Conservation (phyloP, 1,140 invertebrate genomes). For the Coenobita brevimanus region DNA sequence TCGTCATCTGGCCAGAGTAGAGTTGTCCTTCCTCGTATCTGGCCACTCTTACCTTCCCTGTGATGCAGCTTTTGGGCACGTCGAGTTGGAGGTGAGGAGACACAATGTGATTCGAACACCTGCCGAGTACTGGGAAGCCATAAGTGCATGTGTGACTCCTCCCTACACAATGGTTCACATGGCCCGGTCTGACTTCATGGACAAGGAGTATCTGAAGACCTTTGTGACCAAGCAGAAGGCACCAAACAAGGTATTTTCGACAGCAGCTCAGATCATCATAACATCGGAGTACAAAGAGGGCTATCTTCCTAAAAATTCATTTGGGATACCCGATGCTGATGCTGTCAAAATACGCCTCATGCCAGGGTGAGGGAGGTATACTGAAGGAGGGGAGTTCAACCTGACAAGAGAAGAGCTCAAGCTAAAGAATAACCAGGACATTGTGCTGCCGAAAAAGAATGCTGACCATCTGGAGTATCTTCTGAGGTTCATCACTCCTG, state of each 20-base stretch:
- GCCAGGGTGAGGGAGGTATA: neutral
- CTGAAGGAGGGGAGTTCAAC: neutral
- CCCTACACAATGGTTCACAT: neutral
- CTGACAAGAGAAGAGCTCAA: neutral
- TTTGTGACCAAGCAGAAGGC: neutral
- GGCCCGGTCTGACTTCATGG: neutral
- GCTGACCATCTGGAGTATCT: neutral
- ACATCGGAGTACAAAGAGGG: neutral
- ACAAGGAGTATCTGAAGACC: neutral
- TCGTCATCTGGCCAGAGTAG: too few species aligned
- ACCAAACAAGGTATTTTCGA: neutral
- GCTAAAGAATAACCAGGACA: neutral
- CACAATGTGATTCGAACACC: neutral
- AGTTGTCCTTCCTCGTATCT: too few species aligned
- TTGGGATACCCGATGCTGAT: neutral
- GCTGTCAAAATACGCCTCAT: neutral
- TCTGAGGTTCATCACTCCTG: neutral
- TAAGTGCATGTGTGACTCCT: neutral
- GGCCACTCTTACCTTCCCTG: too few species aligned
- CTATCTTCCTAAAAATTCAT: neutral
- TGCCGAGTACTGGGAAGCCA: neutral
- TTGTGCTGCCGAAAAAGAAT: neutral
- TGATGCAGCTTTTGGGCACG: too few species aligned
- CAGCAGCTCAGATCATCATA: neutral
- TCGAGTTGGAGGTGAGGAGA: neutral